Base-by-base conservation (phyloP, 2,113 vertebrate genomes). In the Gasterosteus aculeatus region DNA sequence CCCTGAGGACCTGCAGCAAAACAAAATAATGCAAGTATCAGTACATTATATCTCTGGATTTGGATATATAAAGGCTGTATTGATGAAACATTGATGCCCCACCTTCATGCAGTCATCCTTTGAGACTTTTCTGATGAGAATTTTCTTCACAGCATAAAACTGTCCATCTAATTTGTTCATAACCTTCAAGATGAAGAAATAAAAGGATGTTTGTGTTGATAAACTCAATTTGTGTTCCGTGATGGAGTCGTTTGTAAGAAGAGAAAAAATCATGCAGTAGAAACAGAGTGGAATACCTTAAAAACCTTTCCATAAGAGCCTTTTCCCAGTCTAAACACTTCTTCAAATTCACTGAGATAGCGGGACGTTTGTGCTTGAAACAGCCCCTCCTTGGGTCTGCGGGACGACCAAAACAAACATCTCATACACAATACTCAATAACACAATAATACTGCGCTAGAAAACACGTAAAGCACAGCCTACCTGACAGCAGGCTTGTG, bases 141-240 rank as follows among this genome's bases (percentile, higher is more conserved):
- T 97, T 92, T 98, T 99, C 90, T 99, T 99, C 86, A 99, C 93
- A 26, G 98, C 98, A 73, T 99, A 99, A 83, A 89, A 88, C 75
- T 99, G 98, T 35, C 96, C 96, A 90, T 99, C 98, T 69, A 99
- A 90, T 90, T 98, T 99, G 91, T 99, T 99, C 80, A 90, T 93
- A 72, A 99, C 98, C 98, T 99, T 82, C 64, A 94, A 93, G 26
- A 51, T 14, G 0, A 81, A 7, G 10, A 57, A 8, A 49, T 10
- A 53, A 10, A 73, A 56, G 42, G 3, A 78, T 4, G 22, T 26
- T 1, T 29, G 53, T 42, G 11, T 15, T 31, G 3, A 75, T 3
- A 70, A 26, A 54, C 11, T 57, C 7, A 39, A 41, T 1, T 56
- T 1, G 53, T 47, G 10, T 7, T 7, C 3, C 10, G 14, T 26